Conservation (phyloP, 2,113 vertebrate species). For the Elgaria multicarinata region DNA sequence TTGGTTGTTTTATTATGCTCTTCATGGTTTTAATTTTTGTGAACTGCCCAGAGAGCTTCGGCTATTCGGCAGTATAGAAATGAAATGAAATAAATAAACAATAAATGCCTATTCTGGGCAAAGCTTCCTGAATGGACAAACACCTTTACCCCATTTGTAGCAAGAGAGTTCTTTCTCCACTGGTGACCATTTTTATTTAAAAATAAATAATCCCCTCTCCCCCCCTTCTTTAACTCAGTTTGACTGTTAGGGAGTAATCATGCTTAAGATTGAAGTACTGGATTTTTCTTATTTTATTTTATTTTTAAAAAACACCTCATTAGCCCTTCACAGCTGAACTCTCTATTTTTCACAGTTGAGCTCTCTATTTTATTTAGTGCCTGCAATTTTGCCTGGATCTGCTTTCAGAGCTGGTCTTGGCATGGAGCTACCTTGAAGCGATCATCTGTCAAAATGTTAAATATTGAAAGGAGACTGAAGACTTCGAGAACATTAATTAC, state of each 20-base stretch:
- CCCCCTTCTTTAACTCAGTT: neutral
- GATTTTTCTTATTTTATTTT: neutral
- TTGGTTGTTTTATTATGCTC: too few relatives aligned
- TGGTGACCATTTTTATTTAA: neutral
- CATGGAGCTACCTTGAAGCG: neutral
- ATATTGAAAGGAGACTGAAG: neutral
- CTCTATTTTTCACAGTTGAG: neutral
- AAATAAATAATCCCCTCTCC: too few relatives aligned
- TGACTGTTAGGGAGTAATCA: neutral
- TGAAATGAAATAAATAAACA: too few relatives aligned
- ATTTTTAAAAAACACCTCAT: neutral
- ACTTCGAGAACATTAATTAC: slow-evolving; percentile 33
- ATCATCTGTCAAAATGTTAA: slow-evolving; percentile 40
- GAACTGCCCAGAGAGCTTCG: too few relatives aligned
- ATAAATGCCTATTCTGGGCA: too few relatives aligned
- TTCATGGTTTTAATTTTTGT: too few relatives aligned
- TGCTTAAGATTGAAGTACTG: too few relatives aligned
- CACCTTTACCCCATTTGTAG: neutral
- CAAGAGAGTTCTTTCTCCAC: neutral
- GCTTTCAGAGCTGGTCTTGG: neutral
- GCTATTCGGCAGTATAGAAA: too few relatives aligned
- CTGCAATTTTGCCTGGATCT: neutral
- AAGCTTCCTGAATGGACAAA: neutral
- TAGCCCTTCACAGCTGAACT: neutral
- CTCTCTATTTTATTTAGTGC: neutral